Percentiles rank a stretch among this genome's conserved stretches.
These are phyloP conservation scores for Egretta garzetta DNA, from an alignment of 2,113 vertebrate genomes.

Conservation along the genomic window DNA sequence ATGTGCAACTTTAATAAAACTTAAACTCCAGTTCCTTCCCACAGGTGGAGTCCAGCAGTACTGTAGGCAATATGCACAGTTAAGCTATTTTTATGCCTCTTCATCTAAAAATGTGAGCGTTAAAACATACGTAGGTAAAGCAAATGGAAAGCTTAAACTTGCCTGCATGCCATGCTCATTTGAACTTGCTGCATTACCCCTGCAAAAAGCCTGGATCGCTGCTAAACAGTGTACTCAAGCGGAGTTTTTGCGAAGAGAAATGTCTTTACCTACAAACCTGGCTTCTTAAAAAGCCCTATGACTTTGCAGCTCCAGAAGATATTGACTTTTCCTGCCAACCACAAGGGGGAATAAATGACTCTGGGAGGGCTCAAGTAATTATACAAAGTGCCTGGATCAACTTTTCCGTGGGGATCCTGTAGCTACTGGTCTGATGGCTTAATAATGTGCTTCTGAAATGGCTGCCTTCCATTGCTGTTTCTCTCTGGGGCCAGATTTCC, in stretches of 20 bases:
- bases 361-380: constrained; percentile 45
- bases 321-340: constrained; percentile 44
- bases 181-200: constrained; percentile 33
- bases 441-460: constrained; percentile 50
- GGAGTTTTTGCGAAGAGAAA: constrained; percentile 54
- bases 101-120: constrained; percentile 46
- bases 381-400: constrained; percentile 44
- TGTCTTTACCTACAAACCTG: constrained; percentile 66
- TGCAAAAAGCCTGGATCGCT: constrained; percentile 15
- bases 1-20: constrained; percentile 42
- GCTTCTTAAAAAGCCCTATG: constrained; percentile 43
- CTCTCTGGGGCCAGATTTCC: constrained; percentile 57
- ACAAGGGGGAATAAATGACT: constrained; percentile 59
- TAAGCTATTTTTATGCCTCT: constrained; percentile 69
- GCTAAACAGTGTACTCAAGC: constrained; percentile 32
- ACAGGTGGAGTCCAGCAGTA: constrained; percentile 58
- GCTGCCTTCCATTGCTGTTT: constrained; percentile 58
- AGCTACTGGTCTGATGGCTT: constrained; percentile 64
- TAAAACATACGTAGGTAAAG: constrained; percentile 59
- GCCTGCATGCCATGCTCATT: constrained; percentile 24
- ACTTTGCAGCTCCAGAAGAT: constrained; percentile 37
- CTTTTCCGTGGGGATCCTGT: constrained; percentile 35
- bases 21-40: constrained; percentile 64
- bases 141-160: constrained; percentile 45
- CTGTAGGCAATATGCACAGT: constrained; percentile 27